These are phyloP conservation scores for Halisarca cf. caerulea DNA, from an alignment of 37 sponge, comb jelly and placozoan genomes.

Conservation along the genomic window DNA sequence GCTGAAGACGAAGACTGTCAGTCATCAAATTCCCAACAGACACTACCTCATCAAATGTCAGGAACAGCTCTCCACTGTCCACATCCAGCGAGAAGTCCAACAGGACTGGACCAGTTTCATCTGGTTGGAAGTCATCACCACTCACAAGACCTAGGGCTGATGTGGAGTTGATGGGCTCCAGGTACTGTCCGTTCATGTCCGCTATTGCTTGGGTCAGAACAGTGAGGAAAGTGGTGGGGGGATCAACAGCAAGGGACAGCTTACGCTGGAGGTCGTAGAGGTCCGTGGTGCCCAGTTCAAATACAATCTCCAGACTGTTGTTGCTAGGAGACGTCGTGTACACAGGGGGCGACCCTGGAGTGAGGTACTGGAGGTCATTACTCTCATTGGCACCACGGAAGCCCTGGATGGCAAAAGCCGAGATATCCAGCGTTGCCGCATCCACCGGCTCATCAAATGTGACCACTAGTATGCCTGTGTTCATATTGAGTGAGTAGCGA, in stretches of 20 bases:
- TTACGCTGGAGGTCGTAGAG: constrained; percentile 64
- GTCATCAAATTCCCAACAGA: constrained; percentile 37
- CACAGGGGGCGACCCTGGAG: constrained; percentile 51
- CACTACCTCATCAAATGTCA: constrained; percentile 86
- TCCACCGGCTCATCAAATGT: constrained; percentile 81
- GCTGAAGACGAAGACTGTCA: background rate
- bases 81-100: constrained; percentile 64
- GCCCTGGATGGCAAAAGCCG: constrained; percentile 31
- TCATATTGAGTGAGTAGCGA: constrained; percentile 66
- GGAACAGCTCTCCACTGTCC: constrained; percentile 53
- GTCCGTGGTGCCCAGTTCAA: constrained; percentile 55
- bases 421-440: constrained; percentile 46
- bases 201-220: constrained; percentile 29
- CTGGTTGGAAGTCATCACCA: constrained; percentile 27
- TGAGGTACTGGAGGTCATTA: constrained; percentile 42
- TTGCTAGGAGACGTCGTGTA: constrained; percentile 44
- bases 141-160: background rate
- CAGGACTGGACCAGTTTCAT: constrained; percentile 63
- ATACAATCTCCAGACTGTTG: constrained; percentile 53
- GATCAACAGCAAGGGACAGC: constrained; percentile 37
- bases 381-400: constrained; percentile 49
- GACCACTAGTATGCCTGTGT: constrained; percentile 54
- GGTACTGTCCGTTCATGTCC: constrained; percentile 65
- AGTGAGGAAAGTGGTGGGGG: constrained; percentile 47
- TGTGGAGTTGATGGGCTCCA: constrained; percentile 40